phyloP scores from a whole-genome alignment of 2,797 vertebrate species.

The Mycteria americana region DNA sequence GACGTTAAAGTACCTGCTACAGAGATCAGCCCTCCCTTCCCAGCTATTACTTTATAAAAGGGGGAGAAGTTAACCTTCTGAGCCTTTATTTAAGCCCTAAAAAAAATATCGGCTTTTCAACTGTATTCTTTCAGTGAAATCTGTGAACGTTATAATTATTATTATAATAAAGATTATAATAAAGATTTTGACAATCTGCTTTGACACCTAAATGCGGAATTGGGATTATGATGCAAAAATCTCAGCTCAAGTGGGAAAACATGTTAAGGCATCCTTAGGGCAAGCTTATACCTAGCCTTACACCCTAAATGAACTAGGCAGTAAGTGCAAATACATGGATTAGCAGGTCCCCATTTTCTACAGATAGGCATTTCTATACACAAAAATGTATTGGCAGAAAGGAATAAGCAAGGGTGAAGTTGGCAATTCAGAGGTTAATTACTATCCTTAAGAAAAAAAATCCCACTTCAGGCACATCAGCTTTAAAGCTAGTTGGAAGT shows the following conservation, averaged over 20 bases:
- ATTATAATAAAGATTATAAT: neutral
- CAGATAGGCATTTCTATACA: neutral
- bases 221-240: neutral
- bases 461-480: slow-evolving; percentile 1
- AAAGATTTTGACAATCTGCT: neutral
- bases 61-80: neutral
- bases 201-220: neutral
- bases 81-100: neutral
- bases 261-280: neutral
- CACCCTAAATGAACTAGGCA: neutral
- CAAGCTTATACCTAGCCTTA: neutral
- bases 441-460: slow-evolving; percentile 17
- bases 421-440: slow-evolving; percentile 34
- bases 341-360: neutral
- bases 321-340: neutral
- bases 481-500: slow-evolving; percentile 15
- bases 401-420: neutral
- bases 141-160: neutral
- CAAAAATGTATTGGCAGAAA: neutral
- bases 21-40: neutral
- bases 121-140: neutral
- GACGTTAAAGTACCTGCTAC: neutral
- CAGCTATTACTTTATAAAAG: neutral
- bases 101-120: neutral
- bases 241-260: neutral